Base-by-base conservation (phyloP, 2,113 vertebrate species). In the Opisthocomus hoazin region DNA sequence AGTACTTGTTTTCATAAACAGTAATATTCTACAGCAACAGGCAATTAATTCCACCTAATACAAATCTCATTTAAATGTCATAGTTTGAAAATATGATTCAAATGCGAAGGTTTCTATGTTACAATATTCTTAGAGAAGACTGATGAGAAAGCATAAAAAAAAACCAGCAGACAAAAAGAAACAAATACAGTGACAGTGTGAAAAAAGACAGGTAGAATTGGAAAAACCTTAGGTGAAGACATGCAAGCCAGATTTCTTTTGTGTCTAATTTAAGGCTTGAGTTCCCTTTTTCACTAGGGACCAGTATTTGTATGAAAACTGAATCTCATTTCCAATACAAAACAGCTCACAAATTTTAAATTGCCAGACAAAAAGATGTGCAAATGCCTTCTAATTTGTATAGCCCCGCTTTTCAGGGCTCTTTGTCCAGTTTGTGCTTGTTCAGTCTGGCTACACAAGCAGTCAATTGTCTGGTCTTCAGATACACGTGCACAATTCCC, bases 401-500 rank as follows among this genome's bases (percentile, higher is more conserved):
- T 2, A 3, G 4, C 17, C 17, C 57, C 46, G 9, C 34, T 53
- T 39, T 56, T 19, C 34, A 46, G 81, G 73, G 76, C 68, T 94
- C 61, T n/a, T 68, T 64, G 78, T 34, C 60, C 39, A 71, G 13
- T 21, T 5, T 54, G 64, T 34, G 27, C 51, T 79, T 34, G 39
- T 15, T 36, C 75, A 34, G 39, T 12, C 6, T 57, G 84, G 64
- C 53, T 27, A 6, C 61, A 80, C 14, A 56, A 46, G 34, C 54
- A 29, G 5, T 21, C 2, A 1, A 18, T 11, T 66, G 41, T 57
- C 43, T 29, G 22, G 60, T 2, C 56, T 6, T 56, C 61, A 86
- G 32, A 11, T 36, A 11, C 32, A 18, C 0, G 0, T 6, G 13
- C 21, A 64, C 2, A 29, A 74, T 24, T 36, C 51, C 74, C 48